phyloP scores from a whole-genome alignment of 2,888 invertebrate species.

The Zelleria hepariella region DNA sequence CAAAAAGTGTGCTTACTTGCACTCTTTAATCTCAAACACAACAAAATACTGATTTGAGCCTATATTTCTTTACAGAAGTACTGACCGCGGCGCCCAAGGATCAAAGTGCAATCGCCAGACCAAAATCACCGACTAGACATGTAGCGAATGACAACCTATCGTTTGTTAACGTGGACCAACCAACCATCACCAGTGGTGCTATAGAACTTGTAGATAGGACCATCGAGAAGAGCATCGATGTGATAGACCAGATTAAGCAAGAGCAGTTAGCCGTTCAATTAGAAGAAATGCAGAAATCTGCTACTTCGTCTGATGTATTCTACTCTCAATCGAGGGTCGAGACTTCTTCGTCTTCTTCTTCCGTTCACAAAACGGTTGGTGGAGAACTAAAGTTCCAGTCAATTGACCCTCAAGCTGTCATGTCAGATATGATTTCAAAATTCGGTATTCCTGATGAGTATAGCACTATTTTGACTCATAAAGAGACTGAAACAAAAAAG shows the following conservation, averaged over 20 bases:
- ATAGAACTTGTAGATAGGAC: constrained; percentile 68
- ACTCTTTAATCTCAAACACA: neutral
- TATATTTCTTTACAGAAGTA: constrained; percentile 49
- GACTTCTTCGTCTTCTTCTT: constrained; percentile 58
- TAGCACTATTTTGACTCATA: constrained; percentile 61
- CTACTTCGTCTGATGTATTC: constrained; percentile 46
- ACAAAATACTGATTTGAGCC: neutral
- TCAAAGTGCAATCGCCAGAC: constrained; percentile 48
- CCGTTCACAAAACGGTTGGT: constrained; percentile 52
- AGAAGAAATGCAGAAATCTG: constrained; percentile 53
- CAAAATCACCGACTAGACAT: constrained; percentile 64
- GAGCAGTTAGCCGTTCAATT: constrained; percentile 56
- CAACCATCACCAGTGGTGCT: constrained; percentile 67
- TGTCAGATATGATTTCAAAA: constrained; percentile 59
- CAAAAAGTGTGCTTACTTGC: no score
- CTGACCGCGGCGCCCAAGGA: constrained; percentile 48
- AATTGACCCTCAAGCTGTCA: constrained; percentile 50
- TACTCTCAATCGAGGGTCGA: constrained; percentile 54
- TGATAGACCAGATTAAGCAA: constrained; percentile 55
- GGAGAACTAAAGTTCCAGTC: constrained; percentile 52
- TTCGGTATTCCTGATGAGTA: constrained; percentile 46
- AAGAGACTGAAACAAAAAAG: constrained; percentile 63
- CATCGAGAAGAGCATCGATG: constrained; percentile 56
- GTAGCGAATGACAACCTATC: constrained; percentile 56
- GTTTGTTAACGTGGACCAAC: constrained; percentile 65